These are phyloP conservation scores for Propithecus coquereli DNA, from an alignment of 2,113 vertebrate species.

Conservation along the genomic window DNA sequence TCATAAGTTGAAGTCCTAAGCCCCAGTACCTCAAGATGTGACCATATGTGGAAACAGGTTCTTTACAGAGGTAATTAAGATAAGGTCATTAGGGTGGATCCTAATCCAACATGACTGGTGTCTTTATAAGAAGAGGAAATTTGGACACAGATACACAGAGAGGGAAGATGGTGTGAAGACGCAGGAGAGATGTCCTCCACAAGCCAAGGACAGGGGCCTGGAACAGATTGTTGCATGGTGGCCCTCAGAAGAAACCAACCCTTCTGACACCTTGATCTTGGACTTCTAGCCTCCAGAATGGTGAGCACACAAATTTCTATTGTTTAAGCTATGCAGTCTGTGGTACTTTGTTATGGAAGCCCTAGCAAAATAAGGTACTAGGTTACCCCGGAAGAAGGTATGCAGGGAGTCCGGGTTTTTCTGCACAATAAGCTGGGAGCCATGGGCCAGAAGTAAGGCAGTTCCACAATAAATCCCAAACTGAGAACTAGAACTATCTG, in stretches of 20 bases:
- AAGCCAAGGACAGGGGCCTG: background rate
- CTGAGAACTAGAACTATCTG: background rate
- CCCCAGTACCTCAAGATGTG: background rate
- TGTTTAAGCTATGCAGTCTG: background rate
- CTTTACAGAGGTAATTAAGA: background rate
- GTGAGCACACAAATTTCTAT: background rate
- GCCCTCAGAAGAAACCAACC: background rate
- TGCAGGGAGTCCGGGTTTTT: background rate
- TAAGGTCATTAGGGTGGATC: background rate
- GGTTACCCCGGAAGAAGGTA: background rate
- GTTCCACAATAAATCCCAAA: background rate
- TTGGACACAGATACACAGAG: background rate
- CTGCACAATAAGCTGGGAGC: background rate
- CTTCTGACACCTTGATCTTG: background rate
- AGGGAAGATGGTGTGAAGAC: background rate
- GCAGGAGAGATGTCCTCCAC: background rate
- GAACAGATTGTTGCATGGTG: background rate
- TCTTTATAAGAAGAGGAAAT: background rate
- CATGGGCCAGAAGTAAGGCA: background rate
- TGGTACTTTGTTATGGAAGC: background rate
- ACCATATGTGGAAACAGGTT: background rate
- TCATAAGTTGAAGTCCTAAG: background rate
- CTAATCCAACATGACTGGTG: background rate
- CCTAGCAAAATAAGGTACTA: background rate
- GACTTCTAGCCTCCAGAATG: background rate